Base-by-base conservation (phyloP, 2,113 vertebrate genomes). In the Gorilla gorilla region DNA sequence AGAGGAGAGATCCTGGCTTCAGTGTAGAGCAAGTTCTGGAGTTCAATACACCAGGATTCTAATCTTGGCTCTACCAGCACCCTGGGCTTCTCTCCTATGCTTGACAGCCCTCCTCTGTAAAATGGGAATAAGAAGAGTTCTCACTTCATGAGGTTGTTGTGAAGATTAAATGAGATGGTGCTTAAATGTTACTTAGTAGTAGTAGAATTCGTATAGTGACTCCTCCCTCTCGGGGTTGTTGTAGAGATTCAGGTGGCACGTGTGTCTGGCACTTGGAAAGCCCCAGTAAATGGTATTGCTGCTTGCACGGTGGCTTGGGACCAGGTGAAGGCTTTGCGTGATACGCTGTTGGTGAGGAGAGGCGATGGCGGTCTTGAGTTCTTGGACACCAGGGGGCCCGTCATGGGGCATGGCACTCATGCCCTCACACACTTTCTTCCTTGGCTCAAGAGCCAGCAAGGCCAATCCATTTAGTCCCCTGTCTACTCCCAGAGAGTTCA, bases 191-290 rank as follows among this genome's bases (percentile, higher is more conserved):
- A 45, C 13, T 1, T 1, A 6, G 8, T 13, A 30, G n/a, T 32
- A 32, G 72, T 2, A 23, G n/a, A 61, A 22, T 48, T 14, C 5
- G 5, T 8, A 2, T 27, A 1, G 8, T 4, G 4, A 9, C 9
- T 25, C 52, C 32, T 89, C 32, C 17, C 52, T 75, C 43, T 14
- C 8, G 0, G 35, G 95, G 70, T 18, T 4, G 11, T 2, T 40
- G 6, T n/a, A n/a, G 27, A 32, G 35, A n/a, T 23, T 25, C 20
- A 18, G 52, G 76, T 40, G 23, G 30, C 9, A 2, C 1, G 0
- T 27, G 20, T 52, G 45, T 61, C 50, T 76, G n/a, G 43, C 14
- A 4, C 0, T 0, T 9, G 38, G 40, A 7, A 48, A 30, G 18
- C n/a, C 30, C 30, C 23, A 5, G 52, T n/a, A 48, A 32, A 45